Percentiles rank a stretch among this genome's conserved stretches.
Conservation (phyloP, 1,140 invertebrate species). For the Copidosoma floridanum region DNA sequence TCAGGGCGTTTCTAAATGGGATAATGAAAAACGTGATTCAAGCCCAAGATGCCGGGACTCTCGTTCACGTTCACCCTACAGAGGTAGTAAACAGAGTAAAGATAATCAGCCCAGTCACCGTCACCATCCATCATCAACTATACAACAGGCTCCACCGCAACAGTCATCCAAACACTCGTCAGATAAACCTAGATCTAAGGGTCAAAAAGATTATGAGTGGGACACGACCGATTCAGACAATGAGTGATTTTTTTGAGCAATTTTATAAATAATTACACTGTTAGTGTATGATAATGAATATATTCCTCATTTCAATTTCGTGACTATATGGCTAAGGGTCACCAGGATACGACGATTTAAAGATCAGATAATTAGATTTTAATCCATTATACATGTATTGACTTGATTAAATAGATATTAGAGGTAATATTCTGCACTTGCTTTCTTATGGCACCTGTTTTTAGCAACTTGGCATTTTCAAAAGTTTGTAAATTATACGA, state of each 20-base stretch:
- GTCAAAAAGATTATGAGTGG: slow-evolving; percentile 29
- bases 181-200: not conserved
- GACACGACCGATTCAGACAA: slow-evolving; percentile 37
- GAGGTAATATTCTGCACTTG: slow-evolving; percentile 7
- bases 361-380: too few relatives aligned
- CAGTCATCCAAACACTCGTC: too few relatives aligned
- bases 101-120: too few relatives aligned
- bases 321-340: slow-evolving; percentile 14
- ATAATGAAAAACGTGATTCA: slow-evolving; percentile 23
- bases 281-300: slow-evolving; percentile 27
- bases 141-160: too few relatives aligned
- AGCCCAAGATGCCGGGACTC: slow-evolving; percentile 11
- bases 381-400: too few relatives aligned
- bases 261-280: too few relatives aligned
- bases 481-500: slow-evolving; percentile 21
- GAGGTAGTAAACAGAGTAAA: too few relatives aligned
- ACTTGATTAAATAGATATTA: too few relatives aligned
- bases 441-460: not conserved
- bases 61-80: not conserved
- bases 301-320: slow-evolving; percentile 15
- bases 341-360: slow-evolving; percentile 9
- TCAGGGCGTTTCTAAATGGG: slow-evolving; percentile 25
- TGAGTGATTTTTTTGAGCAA: slow-evolving; percentile 20
- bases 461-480: slow-evolving; percentile 14
- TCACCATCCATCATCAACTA: too few relatives aligned